Conservation (phyloP, 2,797 vertebrate genomes). For the Setipinna tenuifilis region DNA sequence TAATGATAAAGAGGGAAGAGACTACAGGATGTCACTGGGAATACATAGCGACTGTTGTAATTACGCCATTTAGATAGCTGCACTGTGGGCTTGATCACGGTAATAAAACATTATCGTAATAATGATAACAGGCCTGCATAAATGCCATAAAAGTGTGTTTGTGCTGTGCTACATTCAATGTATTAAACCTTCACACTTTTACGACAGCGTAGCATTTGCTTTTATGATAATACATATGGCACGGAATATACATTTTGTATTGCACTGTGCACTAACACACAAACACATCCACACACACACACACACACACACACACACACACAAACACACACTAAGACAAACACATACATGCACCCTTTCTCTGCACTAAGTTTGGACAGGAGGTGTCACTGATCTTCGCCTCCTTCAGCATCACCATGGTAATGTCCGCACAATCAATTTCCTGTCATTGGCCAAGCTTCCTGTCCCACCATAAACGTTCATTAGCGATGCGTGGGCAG, state of each 20-base stretch:
- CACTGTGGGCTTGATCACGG: not conserved
- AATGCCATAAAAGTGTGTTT: constrained; percentile 18
- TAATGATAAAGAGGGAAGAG: not conserved
- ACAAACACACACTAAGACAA: not conserved
- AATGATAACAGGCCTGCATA: constrained; percentile 22
- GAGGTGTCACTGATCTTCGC: constrained; percentile 55
- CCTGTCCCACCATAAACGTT: constrained; percentile 76
- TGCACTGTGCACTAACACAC: not conserved
- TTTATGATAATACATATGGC: constrained; percentile 24
- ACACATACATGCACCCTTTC: not conserved
- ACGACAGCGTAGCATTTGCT: not conserved
- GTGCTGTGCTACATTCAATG: constrained; percentile 2
- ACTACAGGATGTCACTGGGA: not conserved
- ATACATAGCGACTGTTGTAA: not conserved
- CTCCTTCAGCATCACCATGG: constrained; percentile 71
- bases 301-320: not conserved
- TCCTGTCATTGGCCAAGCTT: constrained; percentile 79
- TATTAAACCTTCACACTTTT: not conserved
- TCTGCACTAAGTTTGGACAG: constrained; percentile 45
- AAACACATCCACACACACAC: not conserved
- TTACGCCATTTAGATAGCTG: not conserved
- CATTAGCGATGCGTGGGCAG: constrained; percentile 78
- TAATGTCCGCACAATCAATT: constrained; percentile 85
- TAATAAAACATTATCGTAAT: constrained; percentile 21
- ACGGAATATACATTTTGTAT: constrained; percentile 9